Evolutionary conservation across 2,888 invertebrate genomes (phyloP).

Genomic region (Acrobasis repandana): DNA sequence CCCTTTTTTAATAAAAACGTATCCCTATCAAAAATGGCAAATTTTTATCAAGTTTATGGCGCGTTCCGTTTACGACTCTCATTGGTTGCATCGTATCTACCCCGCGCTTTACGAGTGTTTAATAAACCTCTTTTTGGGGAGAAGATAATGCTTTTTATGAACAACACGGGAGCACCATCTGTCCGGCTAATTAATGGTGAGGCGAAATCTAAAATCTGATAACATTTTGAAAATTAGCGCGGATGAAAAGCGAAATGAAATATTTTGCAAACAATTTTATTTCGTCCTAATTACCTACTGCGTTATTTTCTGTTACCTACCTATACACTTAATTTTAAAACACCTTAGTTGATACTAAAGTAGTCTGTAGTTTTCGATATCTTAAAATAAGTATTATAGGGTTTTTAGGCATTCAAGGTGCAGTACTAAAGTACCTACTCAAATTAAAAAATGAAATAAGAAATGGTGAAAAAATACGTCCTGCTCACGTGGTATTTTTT

Average conservation of each 20-base stretch:
- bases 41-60: conserved; percentile 35
- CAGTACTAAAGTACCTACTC: too few species aligned
- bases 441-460: too few species aligned
- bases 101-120: conserved; percentile 69
- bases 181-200: conserved; percentile 40
- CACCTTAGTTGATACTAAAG: too few species aligned
- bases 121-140: conserved; percentile 64
- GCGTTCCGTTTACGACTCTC: conserved; percentile 45
- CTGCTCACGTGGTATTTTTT: too few species aligned
- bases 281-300: too few species aligned
- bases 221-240: conserved; percentile 1
- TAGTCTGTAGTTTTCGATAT: not conserved
- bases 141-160: conserved; percentile 68
- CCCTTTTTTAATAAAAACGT: not conserved
- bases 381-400: too few species aligned
- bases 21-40: conserved; percentile 26
- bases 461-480: too few species aligned
- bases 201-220: conserved; percentile 31
- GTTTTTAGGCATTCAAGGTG: too few species aligned
- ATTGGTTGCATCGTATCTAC: conserved; percentile 50
- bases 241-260: not conserved
- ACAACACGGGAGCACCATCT: conserved; percentile 60
- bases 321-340: too few species aligned
- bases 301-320: too few species aligned
- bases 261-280: not conserved